These are phyloP conservation scores for Ellobius talpinus DNA, from an alignment of 2,113 vertebrate genomes.

Conservation along the genomic window DNA sequence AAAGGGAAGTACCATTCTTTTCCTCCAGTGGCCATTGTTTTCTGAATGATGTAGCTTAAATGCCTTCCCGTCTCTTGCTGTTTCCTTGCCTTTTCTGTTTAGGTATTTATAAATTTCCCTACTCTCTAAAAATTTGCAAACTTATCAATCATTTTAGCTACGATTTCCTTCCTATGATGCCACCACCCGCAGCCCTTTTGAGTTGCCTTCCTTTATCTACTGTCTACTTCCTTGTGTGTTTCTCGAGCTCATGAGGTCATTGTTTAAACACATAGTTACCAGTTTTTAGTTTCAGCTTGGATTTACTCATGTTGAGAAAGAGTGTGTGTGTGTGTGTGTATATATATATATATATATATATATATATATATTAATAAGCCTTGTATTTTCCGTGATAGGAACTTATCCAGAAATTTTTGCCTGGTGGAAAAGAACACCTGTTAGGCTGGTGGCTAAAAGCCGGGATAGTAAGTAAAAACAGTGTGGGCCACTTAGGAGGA, in stretches of 20 bases:
- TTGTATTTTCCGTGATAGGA: not conserved
- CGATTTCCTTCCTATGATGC: not conserved
- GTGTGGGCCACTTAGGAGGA: not conserved
- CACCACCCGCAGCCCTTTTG: not conserved
- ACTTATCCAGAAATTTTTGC: not conserved
- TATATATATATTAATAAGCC: not conserved
- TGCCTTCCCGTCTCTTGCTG: not conserved
- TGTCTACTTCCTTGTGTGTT: not conserved
- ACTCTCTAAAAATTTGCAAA: not conserved
- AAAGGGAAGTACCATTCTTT: not conserved
- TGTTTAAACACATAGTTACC: not conserved
- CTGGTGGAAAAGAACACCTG: not conserved
- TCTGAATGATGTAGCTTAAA: not conserved
- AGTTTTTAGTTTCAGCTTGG: slow-evolving; percentile 7
- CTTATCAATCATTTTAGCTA: not conserved
- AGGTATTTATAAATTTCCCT: not conserved
- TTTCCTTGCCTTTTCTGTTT: not conserved
- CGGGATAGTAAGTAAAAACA: not conserved
- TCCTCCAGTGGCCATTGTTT: not conserved
- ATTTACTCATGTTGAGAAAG: not conserved
- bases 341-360: too few relatives aligned
- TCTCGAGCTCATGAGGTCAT: not conserved
- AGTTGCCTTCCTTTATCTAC: not conserved
- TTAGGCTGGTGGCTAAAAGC: not conserved
- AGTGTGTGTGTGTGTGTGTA: too few relatives aligned